Evolutionary conservation across 2,888 invertebrate species (phyloP).

Genomic region (Rhagonycha lutea): DNA sequence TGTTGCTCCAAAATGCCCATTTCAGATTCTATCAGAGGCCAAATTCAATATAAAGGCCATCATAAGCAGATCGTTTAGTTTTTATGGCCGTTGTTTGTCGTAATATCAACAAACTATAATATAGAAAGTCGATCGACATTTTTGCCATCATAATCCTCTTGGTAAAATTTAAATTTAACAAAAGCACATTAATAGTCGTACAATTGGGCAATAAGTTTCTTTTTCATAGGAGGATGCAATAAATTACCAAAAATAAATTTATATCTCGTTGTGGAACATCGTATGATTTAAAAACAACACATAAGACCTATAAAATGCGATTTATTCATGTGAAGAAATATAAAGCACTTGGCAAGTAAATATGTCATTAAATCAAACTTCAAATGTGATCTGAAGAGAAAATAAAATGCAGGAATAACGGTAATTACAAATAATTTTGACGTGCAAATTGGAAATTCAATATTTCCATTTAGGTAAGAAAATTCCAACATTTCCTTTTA

Average conservation of each 20-base stretch:
- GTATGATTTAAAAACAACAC: conserved; percentile 13
- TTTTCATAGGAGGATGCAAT: conserved; percentile 3
- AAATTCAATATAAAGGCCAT: conserved; percentile 16
- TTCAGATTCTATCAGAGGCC: conserved; percentile 17
- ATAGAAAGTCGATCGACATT: background rate
- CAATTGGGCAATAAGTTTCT: background rate
- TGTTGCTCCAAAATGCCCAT: background rate
- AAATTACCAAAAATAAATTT: conserved; percentile 7
- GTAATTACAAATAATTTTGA: background rate
- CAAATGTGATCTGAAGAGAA: background rate
- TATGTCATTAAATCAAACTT: conserved; percentile 11
- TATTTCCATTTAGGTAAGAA: background rate
- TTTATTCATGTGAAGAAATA: conserved; percentile 12
- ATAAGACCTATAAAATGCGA: conserved; percentile 6
- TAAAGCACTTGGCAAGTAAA: conserved; percentile 14
- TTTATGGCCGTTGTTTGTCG: conserved; percentile 23
- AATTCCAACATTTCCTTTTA: background rate
- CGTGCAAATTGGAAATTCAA: background rate
- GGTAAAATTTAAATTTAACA: background rate
- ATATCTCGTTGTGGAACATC: conserved; percentile 2
- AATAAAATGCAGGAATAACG: background rate
- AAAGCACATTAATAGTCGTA: background rate
- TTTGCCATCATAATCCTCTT: background rate
- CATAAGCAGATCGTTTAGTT: conserved; percentile 20
- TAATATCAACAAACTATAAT: conserved; percentile 3